Percentiles rank a stretch among this genome's conserved stretches.
phyloP scores from a whole-genome alignment of 2,113 vertebrate species.

The Hippocampus comes region DNA sequence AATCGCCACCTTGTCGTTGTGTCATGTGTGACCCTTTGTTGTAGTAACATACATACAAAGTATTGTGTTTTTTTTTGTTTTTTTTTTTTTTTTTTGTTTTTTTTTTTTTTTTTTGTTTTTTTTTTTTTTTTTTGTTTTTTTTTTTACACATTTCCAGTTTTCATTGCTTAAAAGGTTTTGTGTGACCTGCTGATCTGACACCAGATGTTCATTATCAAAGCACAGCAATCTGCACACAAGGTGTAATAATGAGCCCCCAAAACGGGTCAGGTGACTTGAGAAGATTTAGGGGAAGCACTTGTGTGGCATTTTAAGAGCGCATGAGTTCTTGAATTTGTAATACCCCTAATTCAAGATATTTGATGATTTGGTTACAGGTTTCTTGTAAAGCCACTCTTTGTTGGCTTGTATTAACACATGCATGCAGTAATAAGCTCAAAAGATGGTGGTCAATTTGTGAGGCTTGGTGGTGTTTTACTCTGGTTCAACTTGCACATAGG shows the following conservation, averaged over 20 bases:
- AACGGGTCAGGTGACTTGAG: slow-evolving; percentile 42
- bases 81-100: too few relatives aligned
- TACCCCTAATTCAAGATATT: neutral
- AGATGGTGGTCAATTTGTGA: neutral
- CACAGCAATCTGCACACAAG: neutral
- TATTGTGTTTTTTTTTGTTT: neutral
- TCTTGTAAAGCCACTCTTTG: neutral
- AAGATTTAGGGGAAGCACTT: slow-evolving; percentile 20
- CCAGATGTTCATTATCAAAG: neutral
- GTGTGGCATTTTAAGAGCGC: slow-evolving; percentile 22
- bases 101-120: too few relatives aligned
- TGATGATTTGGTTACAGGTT: neutral
- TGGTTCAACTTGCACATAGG: neutral
- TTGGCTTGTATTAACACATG: neutral
- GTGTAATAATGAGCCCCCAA: slow-evolving; percentile 5
- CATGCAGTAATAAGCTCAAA: neutral
- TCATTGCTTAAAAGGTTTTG: neutral
- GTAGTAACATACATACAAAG: slow-evolving; percentile 27
- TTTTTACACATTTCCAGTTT: neutral
- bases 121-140: neutral
- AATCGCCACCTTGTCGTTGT: slow-evolving; percentile 10
- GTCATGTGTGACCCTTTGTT: slow-evolving; percentile 55
- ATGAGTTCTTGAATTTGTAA: slow-evolving; percentile 18
- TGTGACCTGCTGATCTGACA: neutral
- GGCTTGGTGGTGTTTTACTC: neutral